These are phyloP conservation scores for Eilema griseolum DNA, from an alignment of 2,888 invertebrate species.

Conservation along the genomic window DNA sequence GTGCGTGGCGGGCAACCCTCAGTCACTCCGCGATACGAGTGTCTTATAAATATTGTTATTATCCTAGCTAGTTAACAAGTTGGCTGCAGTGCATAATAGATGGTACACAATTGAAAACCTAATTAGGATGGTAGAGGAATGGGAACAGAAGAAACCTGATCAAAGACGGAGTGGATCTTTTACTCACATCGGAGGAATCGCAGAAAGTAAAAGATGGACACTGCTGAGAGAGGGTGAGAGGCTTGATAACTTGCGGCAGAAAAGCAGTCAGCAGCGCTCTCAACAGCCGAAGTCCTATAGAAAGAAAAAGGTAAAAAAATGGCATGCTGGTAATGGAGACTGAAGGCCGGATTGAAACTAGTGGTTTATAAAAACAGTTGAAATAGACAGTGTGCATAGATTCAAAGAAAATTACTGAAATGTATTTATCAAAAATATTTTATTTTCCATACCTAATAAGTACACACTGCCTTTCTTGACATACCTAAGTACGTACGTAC, in stretches of 20 bases:
- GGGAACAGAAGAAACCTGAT: conserved; percentile 10
- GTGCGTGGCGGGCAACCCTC: too few species aligned
- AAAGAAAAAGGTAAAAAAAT: background rate
- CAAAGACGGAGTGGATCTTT: background rate
- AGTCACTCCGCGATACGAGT: background rate
- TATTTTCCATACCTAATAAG: too few species aligned
- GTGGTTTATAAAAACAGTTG: background rate
- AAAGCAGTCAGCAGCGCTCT: background rate
- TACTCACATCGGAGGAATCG: background rate
- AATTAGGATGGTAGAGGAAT: conserved; percentile 17
- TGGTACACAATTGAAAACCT: conserved; percentile 26
- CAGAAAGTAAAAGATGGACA: conserved; percentile 19
- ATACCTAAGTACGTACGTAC: too few species aligned
- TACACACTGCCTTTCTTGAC: too few species aligned
- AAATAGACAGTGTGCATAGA: background rate
- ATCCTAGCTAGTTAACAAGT: conserved; percentile 15
- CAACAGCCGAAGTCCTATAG: background rate
- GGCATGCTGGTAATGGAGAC: background rate
- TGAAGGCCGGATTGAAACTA: too few species aligned
- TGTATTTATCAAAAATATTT: background rate
- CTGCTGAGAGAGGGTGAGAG: conserved; percentile 7
- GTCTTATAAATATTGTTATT: background rate
- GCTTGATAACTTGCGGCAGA: background rate
- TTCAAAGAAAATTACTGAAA: background rate
- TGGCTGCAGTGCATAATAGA: conserved; percentile 19